Evolutionary conservation across 2,797 vertebrate species (phyloP), one percentile per base, ranked within the genome.

Genomic region (Sebastolobus altivelis): DNA sequence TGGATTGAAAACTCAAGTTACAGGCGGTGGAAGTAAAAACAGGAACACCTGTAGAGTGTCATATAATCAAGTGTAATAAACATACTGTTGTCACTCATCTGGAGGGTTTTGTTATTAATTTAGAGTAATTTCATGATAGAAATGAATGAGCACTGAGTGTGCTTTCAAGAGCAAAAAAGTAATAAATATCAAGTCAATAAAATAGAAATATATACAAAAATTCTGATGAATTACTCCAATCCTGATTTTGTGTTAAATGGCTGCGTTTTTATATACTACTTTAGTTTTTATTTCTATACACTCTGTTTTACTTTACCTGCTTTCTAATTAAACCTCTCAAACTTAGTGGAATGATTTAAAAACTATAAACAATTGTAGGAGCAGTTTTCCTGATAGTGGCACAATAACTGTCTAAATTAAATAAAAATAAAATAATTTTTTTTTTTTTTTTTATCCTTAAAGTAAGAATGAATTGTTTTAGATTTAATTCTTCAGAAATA

Each of bases 1-100:
- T 59, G 18, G 27, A 82, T 35, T 31, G 20, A 68, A 78, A 18
- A 55, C 69, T 85, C 18, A 54, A 73, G 25, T 73, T 77, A 66
- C 73, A 85, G 59, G 20, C 31, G 54, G 67, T 31, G 56, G 11
- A 69, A 63, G 49, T n/a, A 29, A 77, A 89, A 80, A 76, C 40
- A 70, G 27, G 18, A 79, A 60, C 38, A 60, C 6, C 14, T 70
- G 27, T 35, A 33, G 29, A 38, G 4, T 54, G 46, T 71, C 8
- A 12, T 35, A 14, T 22, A 25, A 71, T 52, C 18, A 13, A 66
- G 1, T 16, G 8, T 38, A 25, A 67, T n/a, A 29, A 22, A 40
- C 25, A 73, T 2, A 66, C 11, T 27, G 29, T 2, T 37, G 37
- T 73, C 58, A 75, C 13, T 37, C 52, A 65, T 46, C 4, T 33